Percentiles rank a stretch among this genome's conserved stretches.
Evolutionary conservation across 2,113 vertebrate species (phyloP).

Genomic region (Caretta caretta): DNA sequence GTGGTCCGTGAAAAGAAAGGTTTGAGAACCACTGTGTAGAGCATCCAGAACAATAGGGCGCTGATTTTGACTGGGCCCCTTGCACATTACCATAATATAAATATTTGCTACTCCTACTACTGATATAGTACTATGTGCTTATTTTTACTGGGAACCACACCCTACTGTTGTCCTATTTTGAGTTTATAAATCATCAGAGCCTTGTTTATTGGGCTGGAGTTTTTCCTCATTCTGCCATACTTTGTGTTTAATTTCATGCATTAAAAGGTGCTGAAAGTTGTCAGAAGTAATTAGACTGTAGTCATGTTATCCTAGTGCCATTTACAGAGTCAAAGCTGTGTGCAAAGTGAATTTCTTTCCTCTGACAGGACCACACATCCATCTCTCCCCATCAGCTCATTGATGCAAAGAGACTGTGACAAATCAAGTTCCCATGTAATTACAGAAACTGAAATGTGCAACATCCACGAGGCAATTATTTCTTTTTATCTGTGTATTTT

Average conservation of each 20-base stretch:
- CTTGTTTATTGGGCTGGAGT: slow-evolving; percentile 18
- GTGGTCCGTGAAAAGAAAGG: too few species aligned
- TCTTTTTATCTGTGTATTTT: not conserved
- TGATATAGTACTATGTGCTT: not conserved
- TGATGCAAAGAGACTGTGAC: slow-evolving; percentile 56
- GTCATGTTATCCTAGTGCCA: slow-evolving; percentile 5
- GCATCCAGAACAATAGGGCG: not conserved
- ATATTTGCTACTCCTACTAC: not conserved
- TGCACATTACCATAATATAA: not conserved
- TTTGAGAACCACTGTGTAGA: not conserved
- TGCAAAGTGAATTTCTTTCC: slow-evolving; percentile 43
- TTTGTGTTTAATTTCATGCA: slow-evolving; percentile 55
- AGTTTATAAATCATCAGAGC: not conserved
- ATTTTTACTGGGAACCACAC: not conserved
- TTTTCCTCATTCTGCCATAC: slow-evolving; percentile 29
- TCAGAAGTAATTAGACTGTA: slow-evolving; percentile 48
- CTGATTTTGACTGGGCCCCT: not conserved
- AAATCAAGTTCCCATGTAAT: slow-evolving; percentile 67
- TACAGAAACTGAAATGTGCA: slow-evolving; percentile 52
- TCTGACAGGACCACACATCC: slow-evolving; percentile 35
- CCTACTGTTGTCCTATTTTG: not conserved
- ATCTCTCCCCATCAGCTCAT: slow-evolving; percentile 20
- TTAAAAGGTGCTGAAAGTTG: slow-evolving; percentile 54
- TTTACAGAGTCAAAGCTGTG: slow-evolving; percentile 29
- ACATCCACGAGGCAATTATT: slow-evolving; percentile 55